Evolutionary conservation across 2,113 vertebrate genomes (phyloP).

Genomic region (Lepus americanus): DNA sequence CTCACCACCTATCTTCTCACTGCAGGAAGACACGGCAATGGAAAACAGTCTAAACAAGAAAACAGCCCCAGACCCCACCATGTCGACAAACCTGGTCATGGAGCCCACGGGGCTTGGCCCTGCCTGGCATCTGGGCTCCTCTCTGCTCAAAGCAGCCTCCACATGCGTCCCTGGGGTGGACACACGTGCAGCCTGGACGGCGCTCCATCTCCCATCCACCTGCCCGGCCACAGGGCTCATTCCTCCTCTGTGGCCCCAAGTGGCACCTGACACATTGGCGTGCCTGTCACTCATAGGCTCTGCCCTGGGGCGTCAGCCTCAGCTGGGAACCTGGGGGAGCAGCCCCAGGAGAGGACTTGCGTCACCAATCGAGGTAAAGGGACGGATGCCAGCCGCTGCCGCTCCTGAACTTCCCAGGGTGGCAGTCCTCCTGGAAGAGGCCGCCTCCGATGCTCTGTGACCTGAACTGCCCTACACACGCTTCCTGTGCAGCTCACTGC

Average conservation of each 20-base stretch:
- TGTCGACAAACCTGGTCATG: not conserved
- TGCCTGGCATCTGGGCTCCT: not conserved
- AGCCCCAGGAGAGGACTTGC: not conserved
- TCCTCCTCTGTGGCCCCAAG: not conserved
- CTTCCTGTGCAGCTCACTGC: not conserved
- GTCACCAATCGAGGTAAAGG: not conserved
- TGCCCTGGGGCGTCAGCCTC: too few species aligned
- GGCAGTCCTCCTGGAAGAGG: not conserved
- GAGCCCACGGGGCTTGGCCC: not conserved
- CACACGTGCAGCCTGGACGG: rapidly evolving
- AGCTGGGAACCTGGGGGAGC: not conserved
- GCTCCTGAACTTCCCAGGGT: not conserved
- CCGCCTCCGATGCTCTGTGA: rapidly evolving
- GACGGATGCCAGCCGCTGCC: not conserved
- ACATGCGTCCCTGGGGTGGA: rapidly evolving
- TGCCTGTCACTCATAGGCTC: rapidly evolving
- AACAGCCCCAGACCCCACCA: not conserved
- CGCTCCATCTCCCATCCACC: not conserved
- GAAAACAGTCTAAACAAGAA: not conserved
- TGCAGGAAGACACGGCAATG: not conserved
- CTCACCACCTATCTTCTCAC: not conserved
- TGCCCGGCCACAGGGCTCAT: not conserved
- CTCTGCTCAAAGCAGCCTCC: rapidly evolving
- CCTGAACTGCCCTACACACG: not conserved
- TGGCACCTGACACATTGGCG: not conserved